Evolutionary conservation across 92 coral and sea anemone genomes (phyloP).

Genomic region (Pocillopora grandis): DNA sequence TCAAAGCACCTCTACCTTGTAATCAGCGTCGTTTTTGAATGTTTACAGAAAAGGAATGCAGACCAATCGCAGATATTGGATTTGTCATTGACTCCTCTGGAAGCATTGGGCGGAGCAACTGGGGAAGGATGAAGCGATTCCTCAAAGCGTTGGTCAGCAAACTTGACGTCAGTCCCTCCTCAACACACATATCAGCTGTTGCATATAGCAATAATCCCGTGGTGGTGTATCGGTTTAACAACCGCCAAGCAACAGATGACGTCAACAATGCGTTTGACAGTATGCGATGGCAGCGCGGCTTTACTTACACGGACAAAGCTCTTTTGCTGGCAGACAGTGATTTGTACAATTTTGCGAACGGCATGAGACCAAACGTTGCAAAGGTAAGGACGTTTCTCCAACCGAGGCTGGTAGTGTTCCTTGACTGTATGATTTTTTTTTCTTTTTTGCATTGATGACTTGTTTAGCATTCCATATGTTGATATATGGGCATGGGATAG

Average conservation of each 20-base stretch:
- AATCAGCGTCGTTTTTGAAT: background rate
- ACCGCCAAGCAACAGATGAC: conserved; percentile 18
- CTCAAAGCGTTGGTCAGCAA: conserved; percentile 47
- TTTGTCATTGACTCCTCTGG: conserved; percentile 76
- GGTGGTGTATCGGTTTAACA: conserved; percentile 53
- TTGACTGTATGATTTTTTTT: background rate
- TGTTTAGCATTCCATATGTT: too few relatives aligned
- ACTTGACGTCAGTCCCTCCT: conserved; percentile 62
- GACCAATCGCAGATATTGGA: conserved; percentile 56
- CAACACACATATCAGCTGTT: conserved; percentile 64
- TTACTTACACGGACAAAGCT: conserved; percentile 40
- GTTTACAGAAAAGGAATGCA: conserved; percentile 51
- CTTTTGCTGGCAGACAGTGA: conserved; percentile 30
- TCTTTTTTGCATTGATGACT: background rate
- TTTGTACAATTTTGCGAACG: conserved; percentile 19
- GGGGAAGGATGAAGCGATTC: conserved; percentile 66
- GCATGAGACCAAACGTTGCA: conserved; percentile 37
- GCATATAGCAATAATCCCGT: conserved; percentile 60
- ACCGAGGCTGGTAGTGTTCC: background rate
- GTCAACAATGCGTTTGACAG: conserved; percentile 19
- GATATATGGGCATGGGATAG: too few relatives aligned
- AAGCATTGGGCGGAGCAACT: conserved; percentile 65
- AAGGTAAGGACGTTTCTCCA: conserved; percentile 16
- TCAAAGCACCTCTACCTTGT: too few relatives aligned
- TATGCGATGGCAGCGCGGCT: conserved; percentile 45